A percentile compares a stretch with the other conserved stretches of the same genome.
Conservation (phyloP, 2,113 vertebrate species). For the Hemiscyllium ocellatum region DNA sequence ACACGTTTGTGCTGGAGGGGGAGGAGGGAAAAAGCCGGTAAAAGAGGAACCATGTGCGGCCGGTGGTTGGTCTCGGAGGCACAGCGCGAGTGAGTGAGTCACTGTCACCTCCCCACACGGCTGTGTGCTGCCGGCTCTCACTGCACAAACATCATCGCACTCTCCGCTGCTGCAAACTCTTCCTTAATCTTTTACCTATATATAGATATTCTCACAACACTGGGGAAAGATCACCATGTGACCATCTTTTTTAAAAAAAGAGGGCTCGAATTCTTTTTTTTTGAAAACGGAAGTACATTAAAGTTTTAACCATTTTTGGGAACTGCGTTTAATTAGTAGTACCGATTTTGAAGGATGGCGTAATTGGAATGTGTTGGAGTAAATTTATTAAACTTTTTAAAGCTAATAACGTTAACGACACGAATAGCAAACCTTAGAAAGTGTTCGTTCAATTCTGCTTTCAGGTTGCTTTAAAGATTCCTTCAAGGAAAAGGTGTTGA, state of each 20-base stretch:
- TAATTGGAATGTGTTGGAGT: not conserved
- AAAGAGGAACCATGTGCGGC: conserved; percentile 22
- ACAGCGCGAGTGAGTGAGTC: not conserved
- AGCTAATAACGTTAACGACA: not conserved
- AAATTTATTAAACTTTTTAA: not conserved
- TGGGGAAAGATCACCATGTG: not conserved
- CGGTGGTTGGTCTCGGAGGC: not conserved
- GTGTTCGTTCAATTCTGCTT: not conserved
- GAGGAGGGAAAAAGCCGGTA: conserved; percentile 5
- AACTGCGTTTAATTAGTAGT: not conserved
- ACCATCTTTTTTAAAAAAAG: not conserved
- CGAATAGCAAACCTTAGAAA: not conserved
- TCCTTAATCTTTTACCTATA: conserved; percentile 1
- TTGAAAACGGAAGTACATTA: not conserved
- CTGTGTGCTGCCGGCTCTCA: not conserved
- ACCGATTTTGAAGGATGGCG: conserved; percentile 13
- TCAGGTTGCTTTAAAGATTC: not conserved
- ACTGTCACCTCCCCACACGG: not conserved
- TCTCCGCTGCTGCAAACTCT: not conserved
- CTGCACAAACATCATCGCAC: not conserved
- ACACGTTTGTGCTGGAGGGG: conserved; percentile 14
- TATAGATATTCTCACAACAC: not conserved
- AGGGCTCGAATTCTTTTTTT: not conserved
- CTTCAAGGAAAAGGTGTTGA: too few relatives aligned
- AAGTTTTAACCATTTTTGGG: conserved; percentile 35